Percentiles rank a stretch among this genome's conserved stretches.
These are phyloP conservation scores for Diarsia brunnea DNA, from an alignment of 2,888 invertebrate species.

Conservation along the genomic window DNA sequence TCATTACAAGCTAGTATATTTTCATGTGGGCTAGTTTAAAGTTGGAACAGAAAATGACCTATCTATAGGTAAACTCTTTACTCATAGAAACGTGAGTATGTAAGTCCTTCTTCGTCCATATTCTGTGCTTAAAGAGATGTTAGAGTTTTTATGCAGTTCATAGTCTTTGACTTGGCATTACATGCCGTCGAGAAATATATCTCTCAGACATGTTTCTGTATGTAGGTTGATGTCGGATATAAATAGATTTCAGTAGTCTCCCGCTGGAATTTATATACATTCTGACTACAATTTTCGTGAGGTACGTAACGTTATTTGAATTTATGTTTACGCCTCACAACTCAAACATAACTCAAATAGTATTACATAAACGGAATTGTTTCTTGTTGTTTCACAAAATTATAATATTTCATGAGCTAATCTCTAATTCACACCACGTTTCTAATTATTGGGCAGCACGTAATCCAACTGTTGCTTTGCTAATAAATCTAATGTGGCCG, in stretches of 20 bases:
- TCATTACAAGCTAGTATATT: background rate
- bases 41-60: background rate
- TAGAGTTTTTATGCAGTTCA: too few species aligned
- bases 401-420: constrained; percentile 38
- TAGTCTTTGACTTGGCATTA: too few species aligned
- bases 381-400: constrained; percentile 9
- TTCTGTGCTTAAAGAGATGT: too few species aligned
- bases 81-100: background rate
- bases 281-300: background rate
- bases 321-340: background rate
- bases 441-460: constrained; percentile 50
- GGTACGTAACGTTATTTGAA: background rate
- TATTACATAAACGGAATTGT: constrained; percentile 6
- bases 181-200: too few species aligned
- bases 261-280: background rate
- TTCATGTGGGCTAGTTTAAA: background rate
- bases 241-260: constrained; percentile 9
- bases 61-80: too few species aligned
- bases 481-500: constrained; percentile 41
- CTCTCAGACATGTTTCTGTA: background rate
- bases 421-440: constrained; percentile 38
- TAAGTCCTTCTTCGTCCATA: background rate
- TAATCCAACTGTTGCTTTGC: constrained; percentile 60
- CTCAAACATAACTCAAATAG: constrained; percentile 24
- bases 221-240: constrained; percentile 7